Evolutionary conservation across 2,797 vertebrate species (phyloP).

Genomic region (Cirrhinus molitorella): DNA sequence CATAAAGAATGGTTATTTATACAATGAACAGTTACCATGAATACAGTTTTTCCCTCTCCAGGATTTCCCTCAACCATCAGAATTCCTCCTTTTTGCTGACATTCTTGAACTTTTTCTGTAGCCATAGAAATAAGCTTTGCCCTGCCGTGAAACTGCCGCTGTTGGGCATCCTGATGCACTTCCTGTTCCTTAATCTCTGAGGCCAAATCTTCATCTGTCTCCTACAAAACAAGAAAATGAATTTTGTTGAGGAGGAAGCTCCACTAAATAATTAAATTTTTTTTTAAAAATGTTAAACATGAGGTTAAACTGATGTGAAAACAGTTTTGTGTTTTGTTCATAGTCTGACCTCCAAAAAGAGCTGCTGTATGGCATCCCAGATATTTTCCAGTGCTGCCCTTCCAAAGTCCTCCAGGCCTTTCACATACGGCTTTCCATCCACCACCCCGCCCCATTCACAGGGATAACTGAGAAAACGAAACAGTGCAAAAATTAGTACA

Average conservation of each 20-base stretch:
- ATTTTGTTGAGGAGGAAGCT: not conserved
- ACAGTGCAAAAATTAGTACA: not conserved
- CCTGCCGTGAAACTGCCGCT: slow-evolving; percentile 78
- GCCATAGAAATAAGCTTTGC: slow-evolving; percentile 72
- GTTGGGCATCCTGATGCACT: slow-evolving; percentile 78
- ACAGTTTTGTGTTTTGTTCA: too few species aligned
- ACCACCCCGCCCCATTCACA: slow-evolving; percentile 85
- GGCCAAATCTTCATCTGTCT: slow-evolving; percentile 47
- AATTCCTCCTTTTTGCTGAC: slow-evolving; percentile 73
- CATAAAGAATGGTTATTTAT: not conserved
- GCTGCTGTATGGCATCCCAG: slow-evolving; percentile 77
- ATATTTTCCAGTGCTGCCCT: slow-evolving; percentile 81
- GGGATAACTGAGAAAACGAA: slow-evolving; percentile 72
- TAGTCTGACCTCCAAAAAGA: slow-evolving; percentile 80
- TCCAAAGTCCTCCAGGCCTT: slow-evolving; percentile 83
- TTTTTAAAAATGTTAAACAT: not conserved
- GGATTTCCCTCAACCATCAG: slow-evolving; percentile 80
- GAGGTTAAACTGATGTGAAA: not conserved
- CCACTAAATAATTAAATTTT: not conserved
- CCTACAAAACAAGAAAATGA: slow-evolving; percentile 61
- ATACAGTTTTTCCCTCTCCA: slow-evolving; percentile 88
- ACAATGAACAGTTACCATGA: slow-evolving; percentile 80
- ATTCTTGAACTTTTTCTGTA: slow-evolving; percentile 67
- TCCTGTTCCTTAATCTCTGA: slow-evolving; percentile 78
- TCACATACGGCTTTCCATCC: slow-evolving; percentile 80